phyloP scores from a whole-genome alignment of 37 sponge, comb jelly and placozoan species.

The Petrosia ficiformis region DNA sequence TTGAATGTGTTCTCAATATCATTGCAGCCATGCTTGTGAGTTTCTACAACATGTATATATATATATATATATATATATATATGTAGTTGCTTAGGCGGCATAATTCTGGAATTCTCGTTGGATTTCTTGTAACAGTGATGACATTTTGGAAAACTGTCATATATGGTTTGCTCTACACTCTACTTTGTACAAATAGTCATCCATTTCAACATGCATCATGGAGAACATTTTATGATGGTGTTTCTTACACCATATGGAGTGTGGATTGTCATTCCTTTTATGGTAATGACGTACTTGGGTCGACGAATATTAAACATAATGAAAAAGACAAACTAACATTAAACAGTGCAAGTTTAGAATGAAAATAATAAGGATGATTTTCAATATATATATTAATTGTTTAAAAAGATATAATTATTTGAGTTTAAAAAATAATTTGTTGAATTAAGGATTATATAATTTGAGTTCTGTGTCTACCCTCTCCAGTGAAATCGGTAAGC shows the following conservation, averaged over 20 bases:
- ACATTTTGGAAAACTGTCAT: conserved; percentile 84
- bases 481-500: too few species aligned
- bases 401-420: too few species aligned
- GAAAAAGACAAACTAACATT: too few species aligned
- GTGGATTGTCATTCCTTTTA: conserved; percentile 66
- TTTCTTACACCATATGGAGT: conserved; percentile 67
- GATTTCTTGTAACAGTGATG: conserved; percentile 51
- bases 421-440: too few species aligned
- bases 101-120: conserved; percentile 27
- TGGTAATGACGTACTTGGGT: not conserved
- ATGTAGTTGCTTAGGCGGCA: conserved; percentile 33
- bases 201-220: conserved; percentile 25
- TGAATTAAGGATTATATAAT: too few species aligned
- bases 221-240: conserved; percentile 19
- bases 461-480: too few species aligned
- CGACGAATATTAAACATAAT: too few species aligned
- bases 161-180: conserved; percentile 70
- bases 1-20: conserved; percentile 29
- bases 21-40: too few species aligned
- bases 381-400: too few species aligned
- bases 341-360: too few species aligned
- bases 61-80: not conserved
- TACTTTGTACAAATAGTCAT: conserved; percentile 36
- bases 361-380: too few species aligned
- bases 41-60: too few species aligned